Conservation (phyloP, 2,797 vertebrate genomes). For the Varecia variegata region DNA sequence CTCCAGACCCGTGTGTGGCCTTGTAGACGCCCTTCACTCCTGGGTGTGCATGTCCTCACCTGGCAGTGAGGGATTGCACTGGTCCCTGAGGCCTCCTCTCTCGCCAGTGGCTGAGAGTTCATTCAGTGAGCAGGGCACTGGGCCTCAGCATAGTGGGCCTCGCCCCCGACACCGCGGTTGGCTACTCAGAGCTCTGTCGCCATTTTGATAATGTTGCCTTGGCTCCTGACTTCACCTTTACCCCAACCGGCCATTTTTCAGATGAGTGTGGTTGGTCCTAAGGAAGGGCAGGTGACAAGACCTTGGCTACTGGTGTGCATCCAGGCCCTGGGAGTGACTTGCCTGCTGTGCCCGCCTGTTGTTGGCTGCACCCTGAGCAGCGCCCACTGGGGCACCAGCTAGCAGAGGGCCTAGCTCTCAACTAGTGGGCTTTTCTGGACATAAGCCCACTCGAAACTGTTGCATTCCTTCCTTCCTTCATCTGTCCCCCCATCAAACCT, state of each 20-base stretch:
- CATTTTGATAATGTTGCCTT: not conserved
- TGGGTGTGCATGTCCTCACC: not conserved
- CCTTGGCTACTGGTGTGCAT: rapidly evolving
- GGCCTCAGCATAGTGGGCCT: not conserved
- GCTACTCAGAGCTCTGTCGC: not conserved
- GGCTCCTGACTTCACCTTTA: constrained; percentile 30
- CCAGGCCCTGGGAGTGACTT: not conserved
- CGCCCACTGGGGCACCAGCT: not conserved
- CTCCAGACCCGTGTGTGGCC: not conserved
- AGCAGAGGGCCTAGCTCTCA: not conserved
- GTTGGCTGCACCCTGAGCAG: not conserved
- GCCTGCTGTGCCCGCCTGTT: not conserved
- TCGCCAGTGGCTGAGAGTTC: not conserved
- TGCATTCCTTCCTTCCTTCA: not conserved
- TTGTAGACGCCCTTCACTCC: not conserved
- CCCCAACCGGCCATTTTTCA: not conserved
- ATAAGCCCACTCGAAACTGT: not conserved
- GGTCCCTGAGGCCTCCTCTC: not conserved
- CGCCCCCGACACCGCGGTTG: not conserved
- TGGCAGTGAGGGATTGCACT: not conserved
- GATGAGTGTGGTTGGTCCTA: not conserved
- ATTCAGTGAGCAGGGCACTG: not conserved
- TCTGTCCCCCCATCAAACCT: not conserved
- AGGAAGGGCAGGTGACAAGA: not conserved
- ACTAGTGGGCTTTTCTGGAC: not conserved